These are phyloP conservation scores for Cervus canadensis DNA, from an alignment of 2,113 vertebrate species.

Conservation along the genomic window DNA sequence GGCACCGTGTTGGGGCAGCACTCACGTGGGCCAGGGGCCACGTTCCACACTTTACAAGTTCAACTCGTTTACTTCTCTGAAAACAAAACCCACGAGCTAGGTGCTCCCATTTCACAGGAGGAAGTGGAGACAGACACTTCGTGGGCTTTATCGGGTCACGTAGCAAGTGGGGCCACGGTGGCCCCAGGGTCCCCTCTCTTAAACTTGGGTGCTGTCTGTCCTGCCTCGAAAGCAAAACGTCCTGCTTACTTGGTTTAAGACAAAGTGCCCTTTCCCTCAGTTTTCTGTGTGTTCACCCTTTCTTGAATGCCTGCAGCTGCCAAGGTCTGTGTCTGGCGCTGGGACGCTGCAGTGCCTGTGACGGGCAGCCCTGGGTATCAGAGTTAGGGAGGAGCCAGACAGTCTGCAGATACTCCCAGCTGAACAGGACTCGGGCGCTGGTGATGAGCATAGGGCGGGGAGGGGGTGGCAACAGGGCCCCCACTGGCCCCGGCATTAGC, in stretches of 20 bases:
- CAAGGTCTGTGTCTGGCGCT: too few species aligned
- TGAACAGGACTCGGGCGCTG: background rate
- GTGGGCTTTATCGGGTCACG: rapidly evolving
- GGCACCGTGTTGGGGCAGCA: rapidly evolving
- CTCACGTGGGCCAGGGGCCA: rapidly evolving
- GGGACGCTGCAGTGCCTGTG: rapidly evolving
- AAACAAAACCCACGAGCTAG: background rate
- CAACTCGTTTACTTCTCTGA: background rate
- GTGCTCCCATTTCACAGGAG: background rate
- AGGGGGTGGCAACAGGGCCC: background rate
- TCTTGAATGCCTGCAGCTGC: background rate
- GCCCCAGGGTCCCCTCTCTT: background rate
- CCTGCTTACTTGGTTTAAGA: rapidly evolving
- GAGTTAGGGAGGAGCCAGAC: background rate
- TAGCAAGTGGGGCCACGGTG: background rate
- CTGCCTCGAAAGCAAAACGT: rapidly evolving
- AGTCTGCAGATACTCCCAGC: rapidly evolving
- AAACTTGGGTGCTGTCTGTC: background rate
- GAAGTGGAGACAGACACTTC: background rate
- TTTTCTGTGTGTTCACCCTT: rapidly evolving
- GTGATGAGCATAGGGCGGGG: background rate
- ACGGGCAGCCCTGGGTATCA: background rate
- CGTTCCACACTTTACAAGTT: background rate
- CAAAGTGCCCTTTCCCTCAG: background rate
- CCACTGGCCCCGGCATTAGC: rapidly evolving